Evolutionary conservation across 2,797 vertebrate genomes (phyloP).

Genomic region (Alca torda): DNA sequence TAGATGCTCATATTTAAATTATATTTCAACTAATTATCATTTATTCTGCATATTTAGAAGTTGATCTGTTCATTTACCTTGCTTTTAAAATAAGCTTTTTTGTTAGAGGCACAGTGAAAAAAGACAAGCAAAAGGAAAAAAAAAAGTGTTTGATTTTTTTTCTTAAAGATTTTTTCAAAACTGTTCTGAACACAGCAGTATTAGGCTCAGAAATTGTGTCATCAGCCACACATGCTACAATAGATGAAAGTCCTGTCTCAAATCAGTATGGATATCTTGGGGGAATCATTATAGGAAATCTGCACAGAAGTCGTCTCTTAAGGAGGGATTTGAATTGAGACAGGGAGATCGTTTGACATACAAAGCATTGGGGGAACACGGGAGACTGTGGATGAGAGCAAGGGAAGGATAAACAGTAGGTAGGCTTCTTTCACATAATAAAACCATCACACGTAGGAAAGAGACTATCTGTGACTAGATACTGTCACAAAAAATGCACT

Average conservation of each 20-base stretch:
- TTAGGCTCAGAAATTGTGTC: conserved; percentile 27
- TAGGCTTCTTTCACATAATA: conserved; percentile 51
- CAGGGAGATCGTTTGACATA: neutral
- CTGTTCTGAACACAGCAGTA: neutral
- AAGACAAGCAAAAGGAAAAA: neutral
- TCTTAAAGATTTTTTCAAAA: neutral
- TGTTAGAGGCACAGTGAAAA: neutral
- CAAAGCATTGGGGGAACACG: conserved; percentile 3
- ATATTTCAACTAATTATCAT: neutral
- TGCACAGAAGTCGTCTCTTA: conserved; percentile 41
- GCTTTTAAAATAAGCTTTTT: neutral
- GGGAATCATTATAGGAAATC: conserved; percentile 54
- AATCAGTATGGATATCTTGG: conserved; percentile 43
- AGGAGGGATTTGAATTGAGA: conserved; percentile 47
- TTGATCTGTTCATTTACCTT: neutral
- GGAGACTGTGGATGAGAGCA: neutral
- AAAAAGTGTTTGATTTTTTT: neutral
- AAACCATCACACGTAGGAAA: conserved; percentile 52
- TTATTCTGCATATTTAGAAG: neutral
- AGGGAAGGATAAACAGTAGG: conserved; percentile 42
- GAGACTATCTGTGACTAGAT: conserved; percentile 53
- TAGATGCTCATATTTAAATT: neutral
- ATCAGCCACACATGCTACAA: neutral
- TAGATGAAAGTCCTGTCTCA: conserved; percentile 15
- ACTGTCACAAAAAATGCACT: conserved; percentile 45